Evolutionary conservation across 2,888 invertebrate species (phyloP).

Genomic region (Meloe dianella): DNA sequence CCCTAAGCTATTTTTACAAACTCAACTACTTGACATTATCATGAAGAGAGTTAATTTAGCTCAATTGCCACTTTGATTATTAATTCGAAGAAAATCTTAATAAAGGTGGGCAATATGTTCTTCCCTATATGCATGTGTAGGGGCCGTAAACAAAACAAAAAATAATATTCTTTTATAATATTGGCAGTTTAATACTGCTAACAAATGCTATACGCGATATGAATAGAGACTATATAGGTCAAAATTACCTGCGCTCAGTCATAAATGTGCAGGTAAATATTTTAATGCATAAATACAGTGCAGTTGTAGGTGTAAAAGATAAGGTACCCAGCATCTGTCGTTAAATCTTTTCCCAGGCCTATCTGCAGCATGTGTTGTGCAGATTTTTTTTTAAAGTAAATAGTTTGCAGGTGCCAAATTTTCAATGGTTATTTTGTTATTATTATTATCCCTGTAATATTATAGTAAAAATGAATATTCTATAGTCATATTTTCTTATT

Average conservation of each 20-base stretch:
- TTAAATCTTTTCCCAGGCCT: conserved; percentile 48
- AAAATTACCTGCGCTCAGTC: conserved; percentile 43
- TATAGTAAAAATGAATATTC: conserved; percentile 18
- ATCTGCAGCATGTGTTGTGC: conserved; percentile 50
- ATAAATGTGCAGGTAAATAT: conserved; percentile 46
- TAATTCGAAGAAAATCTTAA: conserved; percentile 8
- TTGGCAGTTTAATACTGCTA: neutral
- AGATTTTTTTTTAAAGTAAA: conserved; percentile 48
- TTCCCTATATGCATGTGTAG: neutral
- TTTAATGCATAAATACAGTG: conserved; percentile 29
- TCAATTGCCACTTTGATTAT: conserved; percentile 11
- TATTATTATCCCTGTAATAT: conserved; percentile 17
- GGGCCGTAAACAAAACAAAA: neutral
- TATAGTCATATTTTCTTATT: conserved; percentile 34
- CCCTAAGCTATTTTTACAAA: conserved; percentile 4
- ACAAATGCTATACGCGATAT: neutral
- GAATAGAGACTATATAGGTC: conserved; percentile 12
- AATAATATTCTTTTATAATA: neutral
- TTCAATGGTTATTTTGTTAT: conserved; percentile 25
- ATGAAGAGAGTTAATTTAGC: conserved; percentile 7
- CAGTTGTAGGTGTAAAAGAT: conserved; percentile 48
- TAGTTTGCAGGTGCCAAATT: conserved; percentile 48
- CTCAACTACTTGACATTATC: neutral
- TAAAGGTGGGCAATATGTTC: conserved; percentile 12
- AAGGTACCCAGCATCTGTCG: conserved; percentile 48